Evolutionary conservation across 2,888 invertebrate species (phyloP), one percentile per base, ranked within the genome.

Genomic region (Pseudococcus viburni): DNA sequence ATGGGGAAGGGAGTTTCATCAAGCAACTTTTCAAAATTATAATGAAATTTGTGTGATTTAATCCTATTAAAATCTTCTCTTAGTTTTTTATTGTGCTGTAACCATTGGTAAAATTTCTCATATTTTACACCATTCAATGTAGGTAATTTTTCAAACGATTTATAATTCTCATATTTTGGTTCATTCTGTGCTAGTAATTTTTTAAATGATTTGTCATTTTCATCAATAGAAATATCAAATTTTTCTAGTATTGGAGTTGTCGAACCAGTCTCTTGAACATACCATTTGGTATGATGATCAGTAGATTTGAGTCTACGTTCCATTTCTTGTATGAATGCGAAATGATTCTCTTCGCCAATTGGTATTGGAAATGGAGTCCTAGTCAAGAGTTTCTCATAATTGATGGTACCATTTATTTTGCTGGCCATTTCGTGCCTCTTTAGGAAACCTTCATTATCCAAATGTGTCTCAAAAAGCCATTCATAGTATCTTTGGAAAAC

Each of bases 341-440:
- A 83, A 46, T 83, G 46, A 9, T 42, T 46, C 22, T 46, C 42
- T 46, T 83, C 80, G 1, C 42, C 80, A 3, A 46, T 17, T 9
- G 80, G 80, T 19, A 83, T 83, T 11, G 80, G 80, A 5, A 83
- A 83, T 9, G 80, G 80, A n/a, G 80, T 83, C 39, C 12, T 26
- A 3, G 80, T 83, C 9, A 46, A 19, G 3, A 83, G 7, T 46
- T 46, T 83, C 17, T 83, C 80, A 26, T 83, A 83, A 11, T 83
- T 83, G 0, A 83, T 46, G 19, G 80, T 46, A 19, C 42, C 80
- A 12, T 46, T 83, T n/a, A 83, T 83, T 46, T 46, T 83, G 17
- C 80, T 73, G 1, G 80, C 80, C n/a, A 83, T 83, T 17, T 73
- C 33, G 15, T 73, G 33, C 5, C 73, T 26, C n/a, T 17, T 73